phyloP scores from a whole-genome alignment of 2,113 vertebrate species.

The Otis tarda region DNA sequence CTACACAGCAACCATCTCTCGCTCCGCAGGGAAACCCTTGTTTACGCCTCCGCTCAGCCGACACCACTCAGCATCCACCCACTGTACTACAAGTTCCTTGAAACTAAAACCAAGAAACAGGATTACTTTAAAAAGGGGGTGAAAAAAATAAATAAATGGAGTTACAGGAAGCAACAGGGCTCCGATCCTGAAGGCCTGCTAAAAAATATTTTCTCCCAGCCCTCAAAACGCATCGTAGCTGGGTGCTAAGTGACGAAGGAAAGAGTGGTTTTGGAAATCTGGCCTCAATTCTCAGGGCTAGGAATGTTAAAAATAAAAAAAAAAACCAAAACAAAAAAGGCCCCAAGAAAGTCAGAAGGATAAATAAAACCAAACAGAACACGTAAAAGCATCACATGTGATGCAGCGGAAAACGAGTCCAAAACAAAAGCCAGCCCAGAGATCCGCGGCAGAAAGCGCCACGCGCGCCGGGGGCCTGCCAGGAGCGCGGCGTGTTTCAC shows the following conservation, averaged over 20 bases:
- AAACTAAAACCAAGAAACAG: background rate
- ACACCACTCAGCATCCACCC: no score
- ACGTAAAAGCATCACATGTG: background rate
- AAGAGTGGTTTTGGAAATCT: background rate
- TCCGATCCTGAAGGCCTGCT: background rate
- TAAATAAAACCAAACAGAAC: background rate
- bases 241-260: accelerated
- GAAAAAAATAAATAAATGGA: no score
- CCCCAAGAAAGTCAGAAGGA: background rate
- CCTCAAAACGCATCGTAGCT: background rate
- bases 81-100: background rate
- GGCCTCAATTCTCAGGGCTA: background rate
- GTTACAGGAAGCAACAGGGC: background rate
- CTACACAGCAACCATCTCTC: background rate
- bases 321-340: background rate
- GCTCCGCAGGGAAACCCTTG: background rate
- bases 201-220: background rate
- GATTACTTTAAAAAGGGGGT: background rate
- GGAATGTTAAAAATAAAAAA: accelerated
- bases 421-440: background rate
- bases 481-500: accelerated
- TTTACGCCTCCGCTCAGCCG: background rate
- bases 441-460: background rate
- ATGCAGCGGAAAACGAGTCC: background rate
- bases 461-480: background rate